A percentile compares a stretch with the other conserved stretches of the same genome.
Evolutionary conservation across 2,113 vertebrate species (phyloP).

Genomic region (Myiagra hebetior): DNA sequence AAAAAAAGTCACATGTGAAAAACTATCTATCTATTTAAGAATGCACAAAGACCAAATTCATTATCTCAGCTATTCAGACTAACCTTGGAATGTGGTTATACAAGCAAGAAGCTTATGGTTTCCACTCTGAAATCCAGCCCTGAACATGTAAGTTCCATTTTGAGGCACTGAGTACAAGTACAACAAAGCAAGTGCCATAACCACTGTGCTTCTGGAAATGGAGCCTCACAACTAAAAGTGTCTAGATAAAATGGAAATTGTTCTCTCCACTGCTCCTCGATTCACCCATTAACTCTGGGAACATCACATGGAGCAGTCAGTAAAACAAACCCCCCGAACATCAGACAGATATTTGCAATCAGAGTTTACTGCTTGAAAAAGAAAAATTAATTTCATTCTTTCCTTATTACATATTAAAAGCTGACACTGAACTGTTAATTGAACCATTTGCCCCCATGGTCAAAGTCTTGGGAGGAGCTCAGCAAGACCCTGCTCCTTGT

Average conservation of each 20-base stretch:
- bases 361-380: not conserved
- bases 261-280: not conserved
- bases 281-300: not conserved
- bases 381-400: not conserved
- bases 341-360: not conserved
- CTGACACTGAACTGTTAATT: not conserved
- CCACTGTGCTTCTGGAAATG: not conserved
- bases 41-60: conserved; percentile 68
- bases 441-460: not conserved
- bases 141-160: conserved; percentile 52
- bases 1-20: conserved; percentile 48
- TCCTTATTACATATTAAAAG: not conserved
- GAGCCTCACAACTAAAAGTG: not conserved
- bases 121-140: conserved; percentile 60
- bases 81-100: conserved; percentile 69
- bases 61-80: conserved; percentile 70
- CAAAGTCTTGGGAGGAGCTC: not conserved
- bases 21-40: conserved; percentile 65
- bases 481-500: not conserved
- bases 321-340: not conserved
- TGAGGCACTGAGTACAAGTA: conserved; percentile 32
- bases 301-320: not conserved
- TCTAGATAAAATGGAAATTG: not conserved
- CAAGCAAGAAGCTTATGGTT: conserved; percentile 65
- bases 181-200: conserved; percentile 52